Conservation (phyloP, 1,140 invertebrate genomes). For the Himalopsyche phryganea region DNA sequence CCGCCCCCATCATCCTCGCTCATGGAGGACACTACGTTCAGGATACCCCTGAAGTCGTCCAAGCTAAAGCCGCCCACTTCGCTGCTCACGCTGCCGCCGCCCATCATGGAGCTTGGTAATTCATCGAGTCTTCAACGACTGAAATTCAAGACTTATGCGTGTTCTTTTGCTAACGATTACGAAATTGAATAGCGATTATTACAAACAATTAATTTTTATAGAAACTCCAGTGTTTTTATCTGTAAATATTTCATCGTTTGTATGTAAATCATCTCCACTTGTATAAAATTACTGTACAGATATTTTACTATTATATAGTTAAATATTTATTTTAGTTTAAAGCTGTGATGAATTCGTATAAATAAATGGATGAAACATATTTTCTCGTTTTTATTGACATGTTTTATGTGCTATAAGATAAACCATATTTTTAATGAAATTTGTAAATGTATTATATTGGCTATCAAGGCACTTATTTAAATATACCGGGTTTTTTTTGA, state of each 20-base stretch:
- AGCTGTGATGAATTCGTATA: not conserved
- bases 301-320: not conserved
- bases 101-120: slow-evolving; percentile 48
- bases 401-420: too few relatives aligned
- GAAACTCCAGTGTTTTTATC: not conserved
- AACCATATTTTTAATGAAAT: too few relatives aligned
- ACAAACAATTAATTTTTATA: not conserved
- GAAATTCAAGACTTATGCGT: too few relatives aligned
- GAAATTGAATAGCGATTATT: not conserved
- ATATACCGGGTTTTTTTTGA: too few relatives aligned
- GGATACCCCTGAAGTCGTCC: slow-evolving; percentile 3
- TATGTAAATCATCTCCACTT: not conserved
- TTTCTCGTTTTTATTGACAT: not conserved
- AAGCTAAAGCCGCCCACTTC: slow-evolving; percentile 19
- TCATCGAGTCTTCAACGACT: slow-evolving; percentile 29
- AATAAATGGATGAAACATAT: not conserved
- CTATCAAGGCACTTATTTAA: too few relatives aligned
- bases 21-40: not conserved
- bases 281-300: too few relatives aligned
- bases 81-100: slow-evolving; percentile 31
- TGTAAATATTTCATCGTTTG: not conserved
- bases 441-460: too few relatives aligned
- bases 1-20: not conserved
- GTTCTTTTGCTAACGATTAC: too few relatives aligned
- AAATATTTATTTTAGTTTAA: not conserved